Evolutionary conservation across 1,140 invertebrate genomes (phyloP), one percentile per base, ranked within the genome.

Genomic region (Drosophila sproati): DNA sequence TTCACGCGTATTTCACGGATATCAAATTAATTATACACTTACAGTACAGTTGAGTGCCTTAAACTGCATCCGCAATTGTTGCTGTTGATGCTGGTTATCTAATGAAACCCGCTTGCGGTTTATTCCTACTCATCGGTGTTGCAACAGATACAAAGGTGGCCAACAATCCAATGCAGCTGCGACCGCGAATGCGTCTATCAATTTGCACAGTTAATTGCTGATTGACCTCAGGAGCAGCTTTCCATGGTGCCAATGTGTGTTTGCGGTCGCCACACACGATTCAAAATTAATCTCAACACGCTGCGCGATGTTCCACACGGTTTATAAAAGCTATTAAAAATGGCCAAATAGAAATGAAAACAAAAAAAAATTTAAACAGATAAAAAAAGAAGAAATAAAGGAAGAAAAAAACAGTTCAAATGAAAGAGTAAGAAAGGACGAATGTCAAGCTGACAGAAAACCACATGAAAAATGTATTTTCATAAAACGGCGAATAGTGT

Each of bases 1-100:
- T 45, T 51, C 45, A 32, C 57, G 48, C 51, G 37, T 50, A 68
- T 60, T 82, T 78, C 56, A 59, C 50, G 50, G 34, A 54, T 76
- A 52, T 59, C 60, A 85, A 88, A 88, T 88, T 89, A 88, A 88
- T 89, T 85, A 88, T 88, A 85, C 83, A 83, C 70, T 69, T 73
- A 50, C 52, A 43, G 43, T 47, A 32, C 66, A 69, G 37, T 12
- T 45, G 28, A 61, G 37, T 50, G 48, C 47, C 60, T 39, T n/a
- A 29, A 5, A 31, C 29, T 31, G n/a, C 10, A 41, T 41, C 31
- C 8, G 34, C 32, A 50, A 28, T 47, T 72, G 41, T 35, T 8
- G 34, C 32, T 56, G 32, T 47, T 72, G 41, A 45, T 62, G 59
- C 50, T 64, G 79, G 60, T 71, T 69, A 60, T 63, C 69, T 73